phyloP scores from a whole-genome alignment of 2,113 vertebrate genomes.

The Hemiscyllium ocellatum region DNA sequence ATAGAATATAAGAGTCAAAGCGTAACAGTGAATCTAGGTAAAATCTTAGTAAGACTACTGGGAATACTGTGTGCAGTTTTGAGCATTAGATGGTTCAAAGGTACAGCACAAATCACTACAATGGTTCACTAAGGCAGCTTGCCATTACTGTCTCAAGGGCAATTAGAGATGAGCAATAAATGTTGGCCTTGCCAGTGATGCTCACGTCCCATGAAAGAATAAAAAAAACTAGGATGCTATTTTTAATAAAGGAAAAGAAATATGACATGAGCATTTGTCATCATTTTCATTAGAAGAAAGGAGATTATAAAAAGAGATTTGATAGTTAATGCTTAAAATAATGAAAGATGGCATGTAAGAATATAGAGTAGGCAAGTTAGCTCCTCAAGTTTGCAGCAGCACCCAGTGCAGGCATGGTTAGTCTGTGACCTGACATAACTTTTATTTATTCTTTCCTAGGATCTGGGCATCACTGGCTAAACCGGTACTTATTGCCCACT shows the following conservation, averaged over 20 bases:
- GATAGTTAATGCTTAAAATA: not conserved
- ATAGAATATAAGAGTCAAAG: not conserved
- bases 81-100: not conserved
- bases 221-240: not conserved
- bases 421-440: too few species aligned
- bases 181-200: too few species aligned
- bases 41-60: not conserved
- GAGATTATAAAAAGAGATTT: not conserved
- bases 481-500: too few species aligned
- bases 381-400: too few species aligned
- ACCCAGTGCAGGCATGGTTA: too few species aligned
- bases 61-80: not conserved
- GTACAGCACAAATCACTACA: not conserved
- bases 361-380: too few species aligned
- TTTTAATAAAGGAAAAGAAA: not conserved
- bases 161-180: too few species aligned
- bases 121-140: too few species aligned
- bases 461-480: too few species aligned
- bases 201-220: too few species aligned
- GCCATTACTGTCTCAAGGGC: too few species aligned
- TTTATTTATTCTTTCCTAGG: too few species aligned
- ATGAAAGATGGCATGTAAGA: not conserved
- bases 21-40: not conserved
- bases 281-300: not conserved
- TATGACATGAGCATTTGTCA: not conserved